These are phyloP conservation scores for Andrena haemorrhoa DNA, from an alignment of 2,888 invertebrate genomes.

Conservation along the genomic window DNA sequence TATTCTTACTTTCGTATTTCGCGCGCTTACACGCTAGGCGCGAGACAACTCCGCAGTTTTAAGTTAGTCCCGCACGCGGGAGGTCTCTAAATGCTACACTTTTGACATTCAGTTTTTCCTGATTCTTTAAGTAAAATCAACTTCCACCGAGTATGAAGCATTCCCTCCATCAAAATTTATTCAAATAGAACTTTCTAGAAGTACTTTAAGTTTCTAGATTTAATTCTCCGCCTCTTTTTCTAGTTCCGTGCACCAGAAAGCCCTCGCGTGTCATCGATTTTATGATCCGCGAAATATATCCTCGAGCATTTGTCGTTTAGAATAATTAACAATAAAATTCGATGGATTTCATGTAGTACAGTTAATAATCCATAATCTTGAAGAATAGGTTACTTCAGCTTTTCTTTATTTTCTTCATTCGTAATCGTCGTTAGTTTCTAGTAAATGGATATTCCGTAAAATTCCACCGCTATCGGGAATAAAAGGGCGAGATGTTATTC, in stretches of 20 bases:
- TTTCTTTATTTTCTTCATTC: neutral
- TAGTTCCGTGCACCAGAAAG: constrained; percentile 9
- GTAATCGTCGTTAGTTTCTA: neutral
- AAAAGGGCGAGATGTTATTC: constrained; percentile 5
- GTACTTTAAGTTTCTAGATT: constrained; percentile 1
- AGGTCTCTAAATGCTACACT: neutral
- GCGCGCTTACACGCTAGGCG: constrained; percentile 5
- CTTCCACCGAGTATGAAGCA: neutral
- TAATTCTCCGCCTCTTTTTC: neutral
- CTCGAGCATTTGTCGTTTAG: constrained; percentile 19
- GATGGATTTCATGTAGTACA: neutral
- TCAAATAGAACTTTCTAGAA: neutral
- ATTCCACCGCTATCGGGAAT: neutral
- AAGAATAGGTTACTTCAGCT: too few relatives aligned
- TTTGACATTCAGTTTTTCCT: neutral
- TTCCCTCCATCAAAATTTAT: neutral
- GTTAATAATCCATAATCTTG: neutral
- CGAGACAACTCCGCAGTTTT: constrained; percentile 1
- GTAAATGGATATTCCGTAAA: neutral
- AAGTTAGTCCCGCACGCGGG: neutral
- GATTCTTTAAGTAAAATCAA: neutral
- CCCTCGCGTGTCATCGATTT: constrained; percentile 33
- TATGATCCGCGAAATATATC: constrained; percentile 33
- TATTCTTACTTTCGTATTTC: constrained; percentile 21
- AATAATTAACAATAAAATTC: constrained; percentile 7